A percentile compares a stretch with the other conserved stretches of the same genome.
Evolutionary conservation across 2,113 vertebrate species (phyloP).

Genomic region (Cavia porcellus): DNA sequence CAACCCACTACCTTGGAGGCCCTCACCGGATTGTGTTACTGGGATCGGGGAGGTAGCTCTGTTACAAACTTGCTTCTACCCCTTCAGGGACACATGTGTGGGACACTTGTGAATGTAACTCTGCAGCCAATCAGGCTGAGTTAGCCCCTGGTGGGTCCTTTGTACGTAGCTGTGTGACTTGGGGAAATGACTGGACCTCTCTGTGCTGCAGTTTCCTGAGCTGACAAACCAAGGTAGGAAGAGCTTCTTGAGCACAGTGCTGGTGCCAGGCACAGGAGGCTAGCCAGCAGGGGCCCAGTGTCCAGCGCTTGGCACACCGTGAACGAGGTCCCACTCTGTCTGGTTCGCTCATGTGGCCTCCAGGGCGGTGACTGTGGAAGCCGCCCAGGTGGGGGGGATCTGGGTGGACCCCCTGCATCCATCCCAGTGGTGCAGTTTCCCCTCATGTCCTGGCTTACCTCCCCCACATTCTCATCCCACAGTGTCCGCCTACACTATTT

Average conservation of each 20-base stretch:
- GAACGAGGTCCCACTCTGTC: not conserved
- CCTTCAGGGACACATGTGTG: fast-evolving
- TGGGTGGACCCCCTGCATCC: not conserved
- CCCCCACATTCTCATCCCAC: not conserved
- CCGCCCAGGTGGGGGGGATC: too few species aligned
- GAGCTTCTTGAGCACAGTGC: not conserved
- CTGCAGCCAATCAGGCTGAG: not conserved
- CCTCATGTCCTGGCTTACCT: too few species aligned
- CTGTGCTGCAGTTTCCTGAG: not conserved
- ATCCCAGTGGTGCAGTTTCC: not conserved
- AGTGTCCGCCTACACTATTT: not conserved
- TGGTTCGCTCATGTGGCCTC: not conserved
- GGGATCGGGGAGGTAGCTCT: not conserved
- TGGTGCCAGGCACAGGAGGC: not conserved
- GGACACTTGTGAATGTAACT: not conserved
- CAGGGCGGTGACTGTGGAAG: not conserved
- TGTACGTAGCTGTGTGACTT: too few species aligned
- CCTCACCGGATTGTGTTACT: fast-evolving
- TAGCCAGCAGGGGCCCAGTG: not conserved
- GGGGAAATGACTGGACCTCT: too few species aligned
- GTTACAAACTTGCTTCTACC: not conserved
- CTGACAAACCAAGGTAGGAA: not conserved
- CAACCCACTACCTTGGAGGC: fast-evolving
- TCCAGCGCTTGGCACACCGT: fast-evolving
- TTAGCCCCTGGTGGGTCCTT: not conserved